These are phyloP conservation scores for Sapayoa aenigma DNA, from an alignment of 2,113 vertebrate genomes.

Conservation along the genomic window DNA sequence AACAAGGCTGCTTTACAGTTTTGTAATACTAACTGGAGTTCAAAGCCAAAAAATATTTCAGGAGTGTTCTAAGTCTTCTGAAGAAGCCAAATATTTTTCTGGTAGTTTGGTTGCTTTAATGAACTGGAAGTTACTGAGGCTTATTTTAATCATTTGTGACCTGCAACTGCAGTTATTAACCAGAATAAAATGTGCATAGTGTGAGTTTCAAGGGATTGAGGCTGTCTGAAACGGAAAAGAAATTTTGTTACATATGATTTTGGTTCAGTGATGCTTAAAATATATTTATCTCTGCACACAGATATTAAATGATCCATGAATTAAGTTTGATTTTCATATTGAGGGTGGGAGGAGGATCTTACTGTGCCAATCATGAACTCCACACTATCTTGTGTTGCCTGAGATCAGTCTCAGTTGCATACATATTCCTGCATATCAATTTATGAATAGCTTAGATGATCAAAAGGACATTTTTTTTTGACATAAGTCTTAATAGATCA, in stretches of 20 bases:
- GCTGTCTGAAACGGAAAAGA: not conserved
- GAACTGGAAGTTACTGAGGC: slow-evolving; percentile 34
- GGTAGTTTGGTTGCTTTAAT: slow-evolving; percentile 24
- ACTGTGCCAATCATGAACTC: not conserved
- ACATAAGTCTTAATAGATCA: not conserved
- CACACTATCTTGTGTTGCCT: not conserved
- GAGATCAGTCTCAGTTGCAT: not conserved
- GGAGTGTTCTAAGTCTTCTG: not conserved
- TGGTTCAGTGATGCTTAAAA: slow-evolving; percentile 46
- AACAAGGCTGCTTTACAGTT: not conserved
- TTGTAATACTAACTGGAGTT: not conserved
- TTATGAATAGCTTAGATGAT: not conserved
- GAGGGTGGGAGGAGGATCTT: not conserved
- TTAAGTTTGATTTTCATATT: not conserved
- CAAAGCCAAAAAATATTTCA: not conserved
- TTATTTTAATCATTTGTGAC: slow-evolving; percentile 36
- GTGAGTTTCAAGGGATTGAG: not conserved
- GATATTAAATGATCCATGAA: slow-evolving; percentile 44
- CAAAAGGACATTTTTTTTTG: not conserved
- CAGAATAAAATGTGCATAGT: slow-evolving; percentile 30
- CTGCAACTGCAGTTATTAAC: slow-evolving; percentile 19
- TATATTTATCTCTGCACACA: slow-evolving; percentile 53
- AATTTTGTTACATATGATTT: slow-evolving; percentile 23
- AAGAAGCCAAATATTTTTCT: slow-evolving; percentile 32
- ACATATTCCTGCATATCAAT: not conserved